Evolutionary conservation across 2,113 vertebrate species (phyloP).

Genomic region (Blennius ocellaris): DNA sequence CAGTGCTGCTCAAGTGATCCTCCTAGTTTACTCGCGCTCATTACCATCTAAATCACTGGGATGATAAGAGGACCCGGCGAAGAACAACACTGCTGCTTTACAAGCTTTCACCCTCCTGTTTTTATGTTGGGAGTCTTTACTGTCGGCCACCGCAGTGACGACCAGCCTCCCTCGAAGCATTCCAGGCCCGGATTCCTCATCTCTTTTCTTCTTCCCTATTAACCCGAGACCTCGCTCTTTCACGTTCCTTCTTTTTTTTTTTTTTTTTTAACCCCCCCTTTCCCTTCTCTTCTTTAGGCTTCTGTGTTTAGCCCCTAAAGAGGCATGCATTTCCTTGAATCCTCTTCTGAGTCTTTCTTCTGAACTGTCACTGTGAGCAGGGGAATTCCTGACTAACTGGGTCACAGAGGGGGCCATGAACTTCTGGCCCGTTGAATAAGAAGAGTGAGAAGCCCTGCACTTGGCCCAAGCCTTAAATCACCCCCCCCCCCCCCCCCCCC

Average conservation of each 20-base stretch:
- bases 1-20: slow-evolving; percentile 3
- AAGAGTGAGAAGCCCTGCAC: slow-evolving; percentile 38
- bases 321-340: slow-evolving; percentile 2
- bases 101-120: slow-evolving; percentile 17
- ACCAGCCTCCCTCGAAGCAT: slow-evolving; percentile 38
- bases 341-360: slow-evolving; percentile 37
- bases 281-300: neutral
- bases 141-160: slow-evolving; percentile 39
- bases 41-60: slow-evolving; percentile 31
- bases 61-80: slow-evolving; percentile 10
- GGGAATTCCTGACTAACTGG: slow-evolving; percentile 48
- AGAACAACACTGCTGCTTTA: slow-evolving; percentile 28
- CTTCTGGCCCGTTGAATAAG: slow-evolving; percentile 16
- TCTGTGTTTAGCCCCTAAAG: slow-evolving; percentile 39
- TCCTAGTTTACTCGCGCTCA: slow-evolving; percentile 22
- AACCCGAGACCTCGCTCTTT: slow-evolving; percentile 23
- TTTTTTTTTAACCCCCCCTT: neutral
- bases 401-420: slow-evolving; percentile 55
- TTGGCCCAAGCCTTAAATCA: slow-evolving; percentile 54
- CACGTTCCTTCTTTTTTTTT: slow-evolving; percentile 2
- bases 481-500: too few relatives aligned
- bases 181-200: slow-evolving; percentile 35
- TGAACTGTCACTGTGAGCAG: slow-evolving; percentile 21
- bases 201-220: slow-evolving; percentile 14
- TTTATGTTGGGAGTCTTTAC: slow-evolving; percentile 43